These are phyloP conservation scores for Varanus salvator DNA, from an alignment of 2,113 vertebrate genomes.

Conservation along the genomic window DNA sequence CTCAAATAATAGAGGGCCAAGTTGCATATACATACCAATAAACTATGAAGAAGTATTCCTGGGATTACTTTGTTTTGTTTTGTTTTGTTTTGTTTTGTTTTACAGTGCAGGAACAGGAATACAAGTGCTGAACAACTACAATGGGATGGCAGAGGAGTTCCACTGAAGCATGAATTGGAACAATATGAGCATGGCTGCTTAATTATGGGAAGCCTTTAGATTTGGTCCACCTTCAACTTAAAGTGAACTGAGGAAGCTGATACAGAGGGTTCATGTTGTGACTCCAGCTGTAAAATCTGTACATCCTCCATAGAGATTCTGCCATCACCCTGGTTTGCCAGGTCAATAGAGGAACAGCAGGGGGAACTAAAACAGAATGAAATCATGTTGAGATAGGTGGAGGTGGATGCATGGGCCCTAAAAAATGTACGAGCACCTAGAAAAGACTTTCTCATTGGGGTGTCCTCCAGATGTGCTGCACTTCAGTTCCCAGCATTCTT, in stretches of 20 bases:
- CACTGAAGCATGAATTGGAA: neutral
- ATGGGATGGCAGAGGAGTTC: neutral
- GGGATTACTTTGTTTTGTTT: neutral
- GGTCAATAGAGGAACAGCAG: neutral
- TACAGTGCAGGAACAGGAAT: neutral
- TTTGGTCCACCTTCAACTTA: neutral
- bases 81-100: neutral
- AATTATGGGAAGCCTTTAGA: neutral
- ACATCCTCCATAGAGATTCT: neutral
- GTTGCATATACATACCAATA: neutral
- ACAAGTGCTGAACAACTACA: neutral
- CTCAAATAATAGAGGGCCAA: neutral
- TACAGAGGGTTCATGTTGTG: neutral
- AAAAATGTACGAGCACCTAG: too few relatives aligned
- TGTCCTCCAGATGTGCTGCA: too few relatives aligned
- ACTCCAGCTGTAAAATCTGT: neutral
- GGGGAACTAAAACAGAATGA: neutral
- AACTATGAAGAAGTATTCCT: neutral
- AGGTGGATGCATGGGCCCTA: neutral
- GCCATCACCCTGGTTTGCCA: neutral
- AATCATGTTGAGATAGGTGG: neutral
- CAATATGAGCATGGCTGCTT: neutral
- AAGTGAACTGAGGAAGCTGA: neutral
- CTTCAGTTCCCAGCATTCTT: too few relatives aligned
- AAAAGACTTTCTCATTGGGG: too few relatives aligned